phyloP scores from a whole-genome alignment of 2,797 vertebrate genomes.

The Phrynocephalus guinanensis region DNA sequence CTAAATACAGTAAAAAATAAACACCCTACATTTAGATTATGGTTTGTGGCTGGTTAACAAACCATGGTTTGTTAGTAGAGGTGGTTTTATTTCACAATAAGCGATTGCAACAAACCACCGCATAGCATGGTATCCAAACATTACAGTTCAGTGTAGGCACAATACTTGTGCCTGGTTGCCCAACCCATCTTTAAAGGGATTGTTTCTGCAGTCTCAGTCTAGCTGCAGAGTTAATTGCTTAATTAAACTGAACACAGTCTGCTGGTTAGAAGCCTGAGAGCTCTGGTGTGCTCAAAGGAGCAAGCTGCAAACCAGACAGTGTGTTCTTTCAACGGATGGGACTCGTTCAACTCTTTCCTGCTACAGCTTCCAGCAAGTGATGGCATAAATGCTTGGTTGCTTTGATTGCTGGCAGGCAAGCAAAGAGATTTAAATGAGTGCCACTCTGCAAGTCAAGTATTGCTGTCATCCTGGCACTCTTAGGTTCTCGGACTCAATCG shows the following conservation, averaged over 20 bases:
- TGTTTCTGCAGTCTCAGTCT: background rate
- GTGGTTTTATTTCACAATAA: background rate
- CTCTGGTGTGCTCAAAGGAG: background rate
- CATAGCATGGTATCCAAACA: background rate
- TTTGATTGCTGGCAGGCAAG: background rate
- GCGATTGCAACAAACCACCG: background rate
- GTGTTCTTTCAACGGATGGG: background rate
- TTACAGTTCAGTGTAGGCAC: background rate
- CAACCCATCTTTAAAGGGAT: too few relatives aligned
- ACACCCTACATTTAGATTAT: too few relatives aligned
- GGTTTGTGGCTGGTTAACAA: background rate
- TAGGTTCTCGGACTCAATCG: background rate
- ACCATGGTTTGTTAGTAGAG: background rate
- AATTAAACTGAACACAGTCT: background rate
- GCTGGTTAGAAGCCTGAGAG: background rate
- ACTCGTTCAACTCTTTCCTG: background rate
- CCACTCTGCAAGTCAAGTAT: background rate
- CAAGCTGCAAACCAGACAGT: background rate
- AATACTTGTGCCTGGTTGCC: background rate
- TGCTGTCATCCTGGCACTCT: background rate
- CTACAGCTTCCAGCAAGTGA: background rate
- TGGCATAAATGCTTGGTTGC: background rate
- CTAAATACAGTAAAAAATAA: too few relatives aligned
- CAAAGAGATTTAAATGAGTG: background rate
- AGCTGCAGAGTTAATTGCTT: conserved; percentile 2